These are phyloP conservation scores for Nematostella vectensis DNA, from an alignment of 92 coral and sea anemone genomes.

Conservation along the genomic window DNA sequence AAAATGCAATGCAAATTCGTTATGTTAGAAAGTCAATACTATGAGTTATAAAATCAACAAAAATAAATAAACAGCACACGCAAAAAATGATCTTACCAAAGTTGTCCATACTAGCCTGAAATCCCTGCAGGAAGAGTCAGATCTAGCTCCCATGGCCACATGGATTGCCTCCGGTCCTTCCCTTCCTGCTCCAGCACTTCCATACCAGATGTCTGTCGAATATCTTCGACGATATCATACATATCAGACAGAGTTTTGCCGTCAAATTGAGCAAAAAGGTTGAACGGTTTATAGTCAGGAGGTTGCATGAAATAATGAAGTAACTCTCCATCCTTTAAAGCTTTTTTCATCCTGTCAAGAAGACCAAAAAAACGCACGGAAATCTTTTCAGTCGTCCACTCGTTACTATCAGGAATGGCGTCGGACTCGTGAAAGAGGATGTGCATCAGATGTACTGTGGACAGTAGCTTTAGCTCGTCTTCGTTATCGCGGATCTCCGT, in stretches of 20 bases:
- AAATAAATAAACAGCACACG: not conserved
- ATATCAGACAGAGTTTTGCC: slow-evolving; percentile 90
- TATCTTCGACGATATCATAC: slow-evolving; percentile 74
- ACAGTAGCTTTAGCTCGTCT: slow-evolving; percentile 73
- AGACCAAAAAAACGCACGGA: slow-evolving; percentile 73
- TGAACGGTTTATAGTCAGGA: slow-evolving; percentile 86
- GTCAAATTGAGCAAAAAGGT: slow-evolving; percentile 77
- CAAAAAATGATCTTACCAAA: slow-evolving; percentile 4
- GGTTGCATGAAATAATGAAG: slow-evolving; percentile 97
- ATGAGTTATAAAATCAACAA: no score
- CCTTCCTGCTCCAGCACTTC: slow-evolving; percentile 67
- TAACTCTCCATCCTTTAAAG: slow-evolving; percentile 65
- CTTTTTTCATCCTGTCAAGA: slow-evolving; percentile 48
- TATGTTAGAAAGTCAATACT: no score
- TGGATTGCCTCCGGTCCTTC: slow-evolving; percentile 63
- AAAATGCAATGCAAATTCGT: no score
- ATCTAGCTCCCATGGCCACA: slow-evolving; percentile 99
- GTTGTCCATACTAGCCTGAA: no score
- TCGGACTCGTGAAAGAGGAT: slow-evolving; percentile 90
- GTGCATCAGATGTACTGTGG: slow-evolving; percentile 89
- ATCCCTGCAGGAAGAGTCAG: slow-evolving; percentile 63
- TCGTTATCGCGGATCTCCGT: slow-evolving; percentile 95
- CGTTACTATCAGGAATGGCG: slow-evolving; percentile 59
- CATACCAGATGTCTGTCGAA: slow-evolving; percentile 62
- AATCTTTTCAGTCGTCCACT: slow-evolving; percentile 81